A percentile compares a stretch with the other conserved stretches of the same genome.
Evolutionary conservation across 2,797 vertebrate genomes (phyloP).

Genomic region (Trachops cirrhosus): DNA sequence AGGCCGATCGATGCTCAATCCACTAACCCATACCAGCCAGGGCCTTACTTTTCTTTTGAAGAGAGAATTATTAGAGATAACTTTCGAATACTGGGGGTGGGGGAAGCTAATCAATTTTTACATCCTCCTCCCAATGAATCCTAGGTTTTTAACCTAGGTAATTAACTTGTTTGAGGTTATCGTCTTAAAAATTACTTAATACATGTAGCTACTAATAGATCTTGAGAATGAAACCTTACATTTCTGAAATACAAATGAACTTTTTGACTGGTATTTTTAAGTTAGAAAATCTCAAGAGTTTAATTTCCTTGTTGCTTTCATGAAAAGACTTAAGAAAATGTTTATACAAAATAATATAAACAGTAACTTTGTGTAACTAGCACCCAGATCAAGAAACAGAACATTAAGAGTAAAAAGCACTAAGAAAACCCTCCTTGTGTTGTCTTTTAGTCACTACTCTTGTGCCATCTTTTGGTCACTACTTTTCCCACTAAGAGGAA

Average conservation of each 20-base stretch:
- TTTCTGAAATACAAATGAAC: slow-evolving; percentile 5
- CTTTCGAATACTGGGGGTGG: neutral
- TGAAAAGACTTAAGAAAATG: neutral
- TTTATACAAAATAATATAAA: slow-evolving; percentile 6
- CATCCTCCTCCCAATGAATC: neutral
- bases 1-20: neutral
- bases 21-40: neutral
- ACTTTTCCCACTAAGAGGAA: neutral
- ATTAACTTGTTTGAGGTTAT: slow-evolving; percentile 11
- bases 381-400: neutral
- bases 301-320: slow-evolving; percentile 4
- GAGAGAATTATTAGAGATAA: neutral
- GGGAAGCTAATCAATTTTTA: neutral
- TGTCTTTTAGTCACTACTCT: neutral
- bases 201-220: neutral
- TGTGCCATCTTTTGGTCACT: neutral
- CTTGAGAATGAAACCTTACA: neutral
- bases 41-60: neutral
- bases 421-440: neutral
- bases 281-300: slow-evolving; percentile 14
- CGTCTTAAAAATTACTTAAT: neutral
- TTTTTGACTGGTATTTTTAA: neutral
- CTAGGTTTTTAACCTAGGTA: neutral
- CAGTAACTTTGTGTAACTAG: neutral
- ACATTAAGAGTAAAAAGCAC: neutral